A percentile compares a stretch with the other conserved stretches of the same genome.
Evolutionary conservation across 1,140 invertebrate species (phyloP).

Genomic region (Coenobita brevimanus): DNA sequence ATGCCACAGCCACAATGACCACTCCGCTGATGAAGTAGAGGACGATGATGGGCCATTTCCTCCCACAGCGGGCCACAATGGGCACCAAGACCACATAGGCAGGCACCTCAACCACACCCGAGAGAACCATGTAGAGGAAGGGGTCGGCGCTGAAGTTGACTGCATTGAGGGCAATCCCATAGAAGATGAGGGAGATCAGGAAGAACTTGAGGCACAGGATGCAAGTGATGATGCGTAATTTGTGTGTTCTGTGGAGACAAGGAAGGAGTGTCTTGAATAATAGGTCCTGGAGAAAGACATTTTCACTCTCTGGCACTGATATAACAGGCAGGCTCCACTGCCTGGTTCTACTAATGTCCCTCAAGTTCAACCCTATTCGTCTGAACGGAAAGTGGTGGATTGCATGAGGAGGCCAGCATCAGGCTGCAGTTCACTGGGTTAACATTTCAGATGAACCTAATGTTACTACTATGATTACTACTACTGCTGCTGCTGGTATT

Average conservation of each 20-base stretch:
- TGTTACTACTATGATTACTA: too few species aligned
- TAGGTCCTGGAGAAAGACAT: too few species aligned
- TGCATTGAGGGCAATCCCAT: constrained; percentile 82
- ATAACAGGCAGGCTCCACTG: too few species aligned
- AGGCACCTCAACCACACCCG: constrained; percentile 31
- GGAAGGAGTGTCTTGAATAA: too few species aligned
- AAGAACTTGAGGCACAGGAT: constrained; percentile 86
- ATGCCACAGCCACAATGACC: constrained; percentile 30
- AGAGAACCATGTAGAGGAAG: constrained; percentile 40
- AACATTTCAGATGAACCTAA: too few species aligned
- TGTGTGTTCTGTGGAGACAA: constrained; percentile 78
- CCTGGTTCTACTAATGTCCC: too few species aligned
- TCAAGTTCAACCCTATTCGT: too few species aligned
- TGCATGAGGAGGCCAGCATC: too few species aligned
- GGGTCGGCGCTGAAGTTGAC: constrained; percentile 48
- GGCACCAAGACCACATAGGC: constrained; percentile 34
- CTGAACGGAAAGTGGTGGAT: too few species aligned
- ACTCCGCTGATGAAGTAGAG: constrained; percentile 37
- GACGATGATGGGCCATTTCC: constrained; percentile 12
- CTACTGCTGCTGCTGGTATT: too few species aligned
- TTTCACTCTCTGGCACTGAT: too few species aligned
- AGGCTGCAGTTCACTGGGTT: too few species aligned
- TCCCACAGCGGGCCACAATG: constrained; percentile 33
- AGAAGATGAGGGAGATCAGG: constrained; percentile 78
- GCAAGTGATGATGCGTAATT: constrained; percentile 81